These are phyloP conservation scores for Helleia helle DNA, from an alignment of 2,888 invertebrate species.

Conservation along the genomic window DNA sequence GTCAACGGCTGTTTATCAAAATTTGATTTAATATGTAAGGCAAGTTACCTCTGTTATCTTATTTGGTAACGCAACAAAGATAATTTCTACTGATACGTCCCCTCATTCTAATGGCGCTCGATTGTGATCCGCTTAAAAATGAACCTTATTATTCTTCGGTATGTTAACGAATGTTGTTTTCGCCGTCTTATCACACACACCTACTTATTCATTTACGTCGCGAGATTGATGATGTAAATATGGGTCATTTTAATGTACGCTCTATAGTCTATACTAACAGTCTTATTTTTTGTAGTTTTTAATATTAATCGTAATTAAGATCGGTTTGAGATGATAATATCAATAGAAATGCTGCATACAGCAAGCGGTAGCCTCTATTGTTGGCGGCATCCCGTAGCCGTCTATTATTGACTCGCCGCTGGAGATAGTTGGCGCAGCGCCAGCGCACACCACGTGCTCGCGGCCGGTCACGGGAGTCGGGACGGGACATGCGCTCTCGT, in stretches of 20 bases:
- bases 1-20: slow-evolving; percentile 55
- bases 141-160: slow-evolving; percentile 12
- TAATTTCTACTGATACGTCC: slow-evolving; percentile 54
- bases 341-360: slow-evolving; percentile 10
- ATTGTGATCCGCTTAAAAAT: slow-evolving; percentile 11
- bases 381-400: slow-evolving; percentile 70
- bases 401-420: slow-evolving; percentile 73
- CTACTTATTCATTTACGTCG: slow-evolving; percentile 15
- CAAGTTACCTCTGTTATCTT: slow-evolving; percentile 51
- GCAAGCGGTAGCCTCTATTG: slow-evolving; percentile 56
- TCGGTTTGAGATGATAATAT: slow-evolving; percentile 2
- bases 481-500: slow-evolving; percentile 45
- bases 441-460: slow-evolving; percentile 65
- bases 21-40: slow-evolving; percentile 57
- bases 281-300: not conserved
- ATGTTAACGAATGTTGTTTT: slow-evolving; percentile 16
- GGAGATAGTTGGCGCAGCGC: slow-evolving; percentile 69
- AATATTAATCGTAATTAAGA: not conserved
- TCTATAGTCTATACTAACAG: not conserved
- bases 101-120: slow-evolving; percentile 24
- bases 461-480: slow-evolving; percentile 66
- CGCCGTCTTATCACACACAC: slow-evolving; percentile 19
- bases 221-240: slow-evolving; percentile 15
- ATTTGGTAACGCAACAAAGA: slow-evolving; percentile 50
- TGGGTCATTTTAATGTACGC: slow-evolving; percentile 10